These are phyloP conservation scores for Epizoanthus ramosus DNA, from an alignment of 92 coral and sea anemone species.

Conservation along the genomic window DNA sequence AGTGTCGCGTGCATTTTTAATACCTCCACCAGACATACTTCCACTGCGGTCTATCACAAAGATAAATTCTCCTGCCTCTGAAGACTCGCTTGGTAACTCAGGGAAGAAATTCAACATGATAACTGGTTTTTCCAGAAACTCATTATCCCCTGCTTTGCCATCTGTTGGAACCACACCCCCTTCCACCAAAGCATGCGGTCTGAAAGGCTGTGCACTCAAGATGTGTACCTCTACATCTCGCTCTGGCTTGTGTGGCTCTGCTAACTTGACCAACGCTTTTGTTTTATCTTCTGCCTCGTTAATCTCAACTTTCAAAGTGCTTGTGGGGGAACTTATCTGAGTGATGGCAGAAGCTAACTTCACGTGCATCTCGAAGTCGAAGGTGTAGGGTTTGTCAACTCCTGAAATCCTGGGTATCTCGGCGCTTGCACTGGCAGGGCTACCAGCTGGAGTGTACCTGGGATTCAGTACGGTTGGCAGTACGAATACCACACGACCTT, in stretches of 20 bases:
- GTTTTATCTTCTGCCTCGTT: slow-evolving; percentile 54
- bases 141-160: slow-evolving; percentile 42
- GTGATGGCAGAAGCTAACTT: slow-evolving; percentile 65
- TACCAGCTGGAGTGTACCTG: slow-evolving; percentile 68
- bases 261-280: slow-evolving; percentile 55
- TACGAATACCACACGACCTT: slow-evolving; percentile 70
- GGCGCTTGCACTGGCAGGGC: slow-evolving; percentile 40
- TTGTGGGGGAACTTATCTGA: slow-evolving; percentile 68
- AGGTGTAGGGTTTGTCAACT: slow-evolving; percentile 52
- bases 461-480: slow-evolving; percentile 82
- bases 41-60: slow-evolving; percentile 84
- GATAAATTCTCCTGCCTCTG: slow-evolving; percentile 76
- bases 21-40: slow-evolving; percentile 71
- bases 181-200: slow-evolving; percentile 59
- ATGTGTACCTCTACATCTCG: slow-evolving; percentile 61
- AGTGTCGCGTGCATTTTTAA: slow-evolving; percentile 68
- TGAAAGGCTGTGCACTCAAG: slow-evolving; percentile 50
- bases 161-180: slow-evolving; percentile 43
- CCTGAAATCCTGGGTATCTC: slow-evolving; percentile 27
- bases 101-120: slow-evolving; percentile 82
- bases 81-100: slow-evolving; percentile 65
- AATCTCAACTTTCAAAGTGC: slow-evolving; percentile 56
- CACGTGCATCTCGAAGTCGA: slow-evolving; percentile 72
- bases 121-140: slow-evolving; percentile 59
- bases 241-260: slow-evolving; percentile 52